Base-by-base conservation (phyloP, 1,140 invertebrate genomes). In the Drosophila azteca region DNA sequence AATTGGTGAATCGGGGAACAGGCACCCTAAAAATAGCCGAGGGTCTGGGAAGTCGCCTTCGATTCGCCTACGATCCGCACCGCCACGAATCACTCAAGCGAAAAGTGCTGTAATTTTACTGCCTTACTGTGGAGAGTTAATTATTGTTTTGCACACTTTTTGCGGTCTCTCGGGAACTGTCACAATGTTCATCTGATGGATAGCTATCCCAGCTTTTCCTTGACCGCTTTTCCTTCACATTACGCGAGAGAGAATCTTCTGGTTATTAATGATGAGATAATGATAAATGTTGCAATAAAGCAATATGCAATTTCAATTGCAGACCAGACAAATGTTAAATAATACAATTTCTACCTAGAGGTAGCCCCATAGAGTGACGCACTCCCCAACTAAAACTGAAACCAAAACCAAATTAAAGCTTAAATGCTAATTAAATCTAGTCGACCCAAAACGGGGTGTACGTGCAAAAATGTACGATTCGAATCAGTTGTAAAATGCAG, bases 401-500 rank as follows among this genome's bases (percentile, higher is more conserved):
- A 35, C 2, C n/a, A 35, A 50, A 51, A 59, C 54, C 44, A 49
- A 66, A 69, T 77, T 24, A 65, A 62, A 44, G 60, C 78, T 73
- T 52, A 66, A 49, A 68, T 81, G 78, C 67, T 80, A 82, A 78
- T 78, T 73, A 31, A 43, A 13, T 8, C 13, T 41, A 46, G n/a
- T 61, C 13, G 31, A 41, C 3, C 29, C 50, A 41, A 43, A 24
- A 20, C 17, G 29, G 43, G 59, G 67, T n/a, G 55, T 85, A 85
- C 81, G 81, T 85, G 81, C 81, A 58, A 61, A 87, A 81, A 70
- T 81, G 78, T 67, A 43, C 9, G 20, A 11, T 15, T 15, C 35
- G 24, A 50, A 62, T 72, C 68, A 73, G 70, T 73, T 73, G 64
- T 77, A 61, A 53, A 65, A 60, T 53, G 31, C 53, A 80, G 57